Evolutionary conservation across 2,888 invertebrate genomes (phyloP).

Genomic region (Drosophila nigricruria): DNA sequence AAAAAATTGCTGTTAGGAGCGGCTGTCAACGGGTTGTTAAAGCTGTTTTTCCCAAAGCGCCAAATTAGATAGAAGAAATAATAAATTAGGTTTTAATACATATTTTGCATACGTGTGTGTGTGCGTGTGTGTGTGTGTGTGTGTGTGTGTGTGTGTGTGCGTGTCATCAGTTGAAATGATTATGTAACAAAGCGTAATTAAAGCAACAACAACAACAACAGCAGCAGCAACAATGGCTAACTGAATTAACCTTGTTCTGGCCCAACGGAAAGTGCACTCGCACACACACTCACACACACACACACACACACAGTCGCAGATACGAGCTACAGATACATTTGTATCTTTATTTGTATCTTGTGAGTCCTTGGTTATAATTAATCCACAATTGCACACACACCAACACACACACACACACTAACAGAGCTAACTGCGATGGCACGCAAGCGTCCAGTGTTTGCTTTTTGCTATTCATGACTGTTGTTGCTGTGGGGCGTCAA

Average conservation of each 20-base stretch:
- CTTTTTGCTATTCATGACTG: constrained; percentile 6
- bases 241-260: constrained; percentile 79
- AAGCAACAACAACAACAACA: constrained; percentile 42
- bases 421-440: constrained; percentile 35
- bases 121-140: background rate
- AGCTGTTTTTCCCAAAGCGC: constrained; percentile 38
- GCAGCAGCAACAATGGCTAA: constrained; percentile 61
- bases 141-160: constrained; percentile 49
- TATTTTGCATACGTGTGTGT: too few relatives aligned
- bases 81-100: constrained; percentile 27
- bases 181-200: constrained; percentile 73
- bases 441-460: constrained; percentile 60
- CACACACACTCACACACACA: constrained; percentile 35
- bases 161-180: constrained; percentile 64
- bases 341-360: constrained; percentile 77
- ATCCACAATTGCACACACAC: constrained; percentile 74
- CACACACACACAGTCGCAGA: constrained; percentile 25
- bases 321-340: constrained; percentile 54
- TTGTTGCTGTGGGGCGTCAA: constrained; percentile 45
- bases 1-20: constrained; percentile 12
- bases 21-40: constrained; percentile 39
- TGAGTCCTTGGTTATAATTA: constrained; percentile 79
- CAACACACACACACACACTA: constrained; percentile 50
- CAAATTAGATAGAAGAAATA: constrained; percentile 43
- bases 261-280: constrained; percentile 71